These are phyloP conservation scores for Myotis davidii DNA, from an alignment of 2,113 vertebrate genomes.

Conservation along the genomic window DNA sequence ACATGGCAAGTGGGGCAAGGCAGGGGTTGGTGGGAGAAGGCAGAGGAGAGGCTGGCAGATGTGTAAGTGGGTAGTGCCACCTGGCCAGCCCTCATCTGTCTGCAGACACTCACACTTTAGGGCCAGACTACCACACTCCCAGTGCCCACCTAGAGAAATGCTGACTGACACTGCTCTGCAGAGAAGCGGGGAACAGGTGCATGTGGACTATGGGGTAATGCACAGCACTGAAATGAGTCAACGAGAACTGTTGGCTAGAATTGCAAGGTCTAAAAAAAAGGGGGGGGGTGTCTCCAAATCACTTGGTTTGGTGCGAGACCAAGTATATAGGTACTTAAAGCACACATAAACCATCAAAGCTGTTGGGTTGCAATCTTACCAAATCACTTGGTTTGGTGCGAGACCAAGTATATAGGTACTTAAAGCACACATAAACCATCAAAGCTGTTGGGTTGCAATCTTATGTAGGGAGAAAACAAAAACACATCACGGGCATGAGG, in stretches of 20 bases:
- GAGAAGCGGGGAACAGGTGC: no score
- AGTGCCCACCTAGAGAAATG: background rate
- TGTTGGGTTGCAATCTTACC: background rate
- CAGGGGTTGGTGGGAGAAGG: background rate
- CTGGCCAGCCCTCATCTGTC: background rate
- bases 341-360: fast-evolving
- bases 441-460: background rate
- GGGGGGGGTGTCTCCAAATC: background rate
- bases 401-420: background rate
- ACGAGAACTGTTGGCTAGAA: background rate
- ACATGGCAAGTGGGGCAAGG: background rate
- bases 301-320: background rate
- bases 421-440: background rate
- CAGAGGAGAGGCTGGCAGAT: background rate
- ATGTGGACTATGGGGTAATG: background rate
- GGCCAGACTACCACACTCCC: background rate
- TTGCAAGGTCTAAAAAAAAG: background rate
- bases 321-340: background rate
- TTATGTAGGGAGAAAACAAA: background rate
- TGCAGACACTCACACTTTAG: no score
- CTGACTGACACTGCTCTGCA: background rate
- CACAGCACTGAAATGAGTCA: background rate
- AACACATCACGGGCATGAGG: fast-evolving
- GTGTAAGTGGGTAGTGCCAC: background rate
- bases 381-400: fast-evolving